These are phyloP conservation scores for Drosophila mayri DNA, from an alignment of 1,140 invertebrate species.

Conservation along the genomic window DNA sequence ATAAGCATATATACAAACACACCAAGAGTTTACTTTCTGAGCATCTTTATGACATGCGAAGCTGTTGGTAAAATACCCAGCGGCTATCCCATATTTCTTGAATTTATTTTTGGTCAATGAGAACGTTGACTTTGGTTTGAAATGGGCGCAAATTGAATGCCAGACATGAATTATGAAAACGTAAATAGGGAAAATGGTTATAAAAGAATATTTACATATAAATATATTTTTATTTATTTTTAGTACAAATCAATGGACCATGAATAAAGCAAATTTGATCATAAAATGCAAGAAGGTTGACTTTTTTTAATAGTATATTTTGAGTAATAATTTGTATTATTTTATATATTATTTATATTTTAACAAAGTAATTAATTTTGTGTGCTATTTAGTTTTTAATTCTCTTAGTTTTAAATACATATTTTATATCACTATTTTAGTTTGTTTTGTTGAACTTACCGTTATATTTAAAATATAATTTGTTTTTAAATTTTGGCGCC, in stretches of 20 bases:
- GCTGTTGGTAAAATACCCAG: slow-evolving; percentile 18
- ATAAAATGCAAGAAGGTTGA: neutral
- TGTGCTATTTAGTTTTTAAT: neutral
- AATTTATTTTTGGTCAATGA: slow-evolving; percentile 36
- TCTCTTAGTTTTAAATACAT: neutral
- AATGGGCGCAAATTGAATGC: neutral
- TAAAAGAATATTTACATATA: neutral
- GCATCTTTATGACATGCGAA: slow-evolving; percentile 16
- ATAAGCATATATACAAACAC: slow-evolving; percentile 1
- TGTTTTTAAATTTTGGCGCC: neutral
- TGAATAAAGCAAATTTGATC: too few relatives aligned
- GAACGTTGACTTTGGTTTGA: slow-evolving; percentile 19
- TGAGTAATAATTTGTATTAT: fast-evolving
- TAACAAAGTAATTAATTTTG: neutral
- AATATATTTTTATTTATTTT: neutral
- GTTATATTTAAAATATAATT: neutral
- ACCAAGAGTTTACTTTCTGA: slow-evolving; percentile 3
- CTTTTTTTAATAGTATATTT: neutral
- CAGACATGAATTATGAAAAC: neutral
- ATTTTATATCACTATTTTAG: neutral
- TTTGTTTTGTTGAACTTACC: neutral
- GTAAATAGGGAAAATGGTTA: neutral
- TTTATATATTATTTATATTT: too few relatives aligned
- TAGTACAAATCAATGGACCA: neutral
- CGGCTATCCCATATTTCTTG: slow-evolving; percentile 7